These are phyloP conservation scores for Thunnus maccoyii DNA, from an alignment of 2,113 vertebrate species.

Conservation along the genomic window DNA sequence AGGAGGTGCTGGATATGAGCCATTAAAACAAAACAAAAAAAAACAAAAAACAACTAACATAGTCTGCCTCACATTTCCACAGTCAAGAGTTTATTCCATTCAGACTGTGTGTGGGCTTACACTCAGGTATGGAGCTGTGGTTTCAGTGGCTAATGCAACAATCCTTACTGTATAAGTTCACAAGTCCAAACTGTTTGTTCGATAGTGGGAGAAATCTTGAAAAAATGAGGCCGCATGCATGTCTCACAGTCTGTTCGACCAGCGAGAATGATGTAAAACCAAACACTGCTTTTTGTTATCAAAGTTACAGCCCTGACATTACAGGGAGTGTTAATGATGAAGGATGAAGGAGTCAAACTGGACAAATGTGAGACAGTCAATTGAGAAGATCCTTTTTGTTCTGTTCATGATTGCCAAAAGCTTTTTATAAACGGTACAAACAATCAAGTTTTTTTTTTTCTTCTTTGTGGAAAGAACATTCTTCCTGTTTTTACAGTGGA, in stretches of 20 bases:
- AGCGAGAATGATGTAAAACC: background rate
- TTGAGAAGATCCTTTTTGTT: background rate
- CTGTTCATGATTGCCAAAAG: background rate
- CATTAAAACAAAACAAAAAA: constrained; percentile 18
- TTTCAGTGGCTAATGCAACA: constrained; percentile 31
- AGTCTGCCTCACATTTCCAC: constrained; percentile 54
- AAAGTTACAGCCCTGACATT: background rate
- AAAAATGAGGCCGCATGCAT: background rate
- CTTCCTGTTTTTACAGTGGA: background rate
- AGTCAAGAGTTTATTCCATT: constrained; percentile 22
- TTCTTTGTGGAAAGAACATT: background rate
- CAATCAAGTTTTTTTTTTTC: background rate
- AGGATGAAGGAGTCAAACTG: background rate
- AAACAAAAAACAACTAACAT: background rate
- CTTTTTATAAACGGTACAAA: background rate
- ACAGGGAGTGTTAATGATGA: background rate
- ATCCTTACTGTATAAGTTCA: background rate
- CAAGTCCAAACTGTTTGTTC: constrained; percentile 8
- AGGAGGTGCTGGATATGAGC: constrained; percentile 38
- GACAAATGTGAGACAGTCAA: background rate
- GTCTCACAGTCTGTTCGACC: background rate
- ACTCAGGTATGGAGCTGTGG: constrained; percentile 41
- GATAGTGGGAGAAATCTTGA: background rate
- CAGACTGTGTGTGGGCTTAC: constrained; percentile 56
- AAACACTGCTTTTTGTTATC: background rate